Conservation (phyloP, 2,888 invertebrate species). For the Heteromyza rotundicornis region DNA sequence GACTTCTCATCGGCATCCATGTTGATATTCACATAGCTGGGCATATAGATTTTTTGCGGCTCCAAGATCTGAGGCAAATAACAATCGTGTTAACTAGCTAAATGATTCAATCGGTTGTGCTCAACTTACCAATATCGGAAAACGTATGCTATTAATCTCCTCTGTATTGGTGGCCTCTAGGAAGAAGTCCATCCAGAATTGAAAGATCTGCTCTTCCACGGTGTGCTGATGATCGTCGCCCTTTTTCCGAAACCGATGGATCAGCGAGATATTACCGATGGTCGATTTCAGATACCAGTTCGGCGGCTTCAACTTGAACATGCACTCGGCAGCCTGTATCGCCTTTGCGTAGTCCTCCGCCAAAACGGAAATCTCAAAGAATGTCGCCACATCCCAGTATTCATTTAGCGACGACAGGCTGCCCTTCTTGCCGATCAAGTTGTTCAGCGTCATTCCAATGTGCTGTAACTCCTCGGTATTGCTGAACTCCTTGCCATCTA, state of each 20-base stretch:
- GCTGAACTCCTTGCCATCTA: constrained; percentile 94
- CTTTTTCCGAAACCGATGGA: constrained; percentile 87
- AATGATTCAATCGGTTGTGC: background rate
- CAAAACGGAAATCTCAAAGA: constrained; percentile 96
- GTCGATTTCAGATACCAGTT: constrained; percentile 96
- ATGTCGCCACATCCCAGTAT: constrained; percentile 99
- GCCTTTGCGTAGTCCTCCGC: constrained; percentile 97
- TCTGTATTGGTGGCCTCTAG: constrained; percentile 88
- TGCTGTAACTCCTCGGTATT: constrained; percentile 90
- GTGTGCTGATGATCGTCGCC: constrained; percentile 73
- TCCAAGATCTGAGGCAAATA: constrained; percentile 73
- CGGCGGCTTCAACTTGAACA: constrained; percentile 89
- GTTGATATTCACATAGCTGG: constrained; percentile 95
- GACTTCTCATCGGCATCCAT: constrained; percentile 92
- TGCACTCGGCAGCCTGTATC: constrained; percentile 93
- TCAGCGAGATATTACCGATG: constrained; percentile 94
- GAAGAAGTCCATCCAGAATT: constrained; percentile 99
- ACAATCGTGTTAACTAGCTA: background rate
- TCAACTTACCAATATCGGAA: constrained; percentile 70
- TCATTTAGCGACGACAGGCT: constrained; percentile 90
- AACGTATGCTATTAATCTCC: constrained; percentile 82
- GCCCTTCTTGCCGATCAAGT: constrained; percentile 97
- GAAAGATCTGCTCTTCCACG: constrained; percentile 87
- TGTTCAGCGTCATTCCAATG: constrained; percentile 94
- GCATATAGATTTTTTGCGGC: constrained; percentile 91